phyloP scores from a whole-genome alignment of 2,797 vertebrate species.

The Propithecus perrieri region DNA sequence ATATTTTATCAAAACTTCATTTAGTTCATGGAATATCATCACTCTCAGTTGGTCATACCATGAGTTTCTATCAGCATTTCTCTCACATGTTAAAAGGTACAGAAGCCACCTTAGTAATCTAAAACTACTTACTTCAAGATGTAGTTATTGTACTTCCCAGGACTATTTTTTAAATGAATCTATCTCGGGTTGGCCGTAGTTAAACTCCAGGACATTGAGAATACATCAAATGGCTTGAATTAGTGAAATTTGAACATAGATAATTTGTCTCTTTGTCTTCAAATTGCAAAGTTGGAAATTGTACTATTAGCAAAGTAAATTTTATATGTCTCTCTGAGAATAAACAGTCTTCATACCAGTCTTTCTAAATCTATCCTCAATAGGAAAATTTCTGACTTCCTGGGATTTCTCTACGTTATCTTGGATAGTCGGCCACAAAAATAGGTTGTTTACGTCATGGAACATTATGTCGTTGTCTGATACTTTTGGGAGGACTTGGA shows the following conservation, averaged over 20 bases:
- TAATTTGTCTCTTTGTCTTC: constrained; percentile 41
- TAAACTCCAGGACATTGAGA: constrained; percentile 12
- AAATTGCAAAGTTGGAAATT: constrained; percentile 9
- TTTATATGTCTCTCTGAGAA: neutral
- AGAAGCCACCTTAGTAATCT: neutral
- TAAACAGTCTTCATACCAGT: neutral
- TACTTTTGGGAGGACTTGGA: constrained; percentile 15
- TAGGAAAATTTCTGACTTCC: constrained; percentile 4
- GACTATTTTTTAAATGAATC: neutral
- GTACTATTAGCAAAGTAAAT: constrained; percentile 8
- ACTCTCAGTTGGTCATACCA: neutral
- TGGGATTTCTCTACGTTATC: neutral
- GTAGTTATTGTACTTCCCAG: neutral
- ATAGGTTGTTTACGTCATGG: neutral
- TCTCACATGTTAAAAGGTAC: neutral
- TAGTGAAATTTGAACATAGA: neutral
- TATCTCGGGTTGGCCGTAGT: neutral
- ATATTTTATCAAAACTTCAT: neutral
- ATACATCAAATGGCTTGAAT: neutral
- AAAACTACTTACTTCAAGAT: neutral
- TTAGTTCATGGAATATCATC: neutral
- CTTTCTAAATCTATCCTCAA: neutral
- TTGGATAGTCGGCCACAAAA: neutral
- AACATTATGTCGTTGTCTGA: neutral
- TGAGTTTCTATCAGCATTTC: neutral